A percentile compares a stretch with the other conserved stretches of the same genome.
Conservation (phyloP, 2,888 invertebrate species). For the Agrochola circellaris region DNA sequence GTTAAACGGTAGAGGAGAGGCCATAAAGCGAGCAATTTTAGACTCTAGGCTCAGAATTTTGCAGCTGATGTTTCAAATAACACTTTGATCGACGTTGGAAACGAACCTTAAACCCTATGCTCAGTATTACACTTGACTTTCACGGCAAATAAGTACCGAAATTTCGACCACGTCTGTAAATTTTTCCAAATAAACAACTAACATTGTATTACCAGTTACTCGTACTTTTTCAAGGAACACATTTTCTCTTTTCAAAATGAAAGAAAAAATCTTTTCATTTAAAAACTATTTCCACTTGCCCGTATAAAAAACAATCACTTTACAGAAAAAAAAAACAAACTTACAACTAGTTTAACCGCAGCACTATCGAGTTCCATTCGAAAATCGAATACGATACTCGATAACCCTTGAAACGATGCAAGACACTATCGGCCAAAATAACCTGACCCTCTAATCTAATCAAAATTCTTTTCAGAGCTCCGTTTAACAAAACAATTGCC, state of each 20-base stretch:
- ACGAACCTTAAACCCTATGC: neutral
- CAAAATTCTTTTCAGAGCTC: conserved; percentile 38
- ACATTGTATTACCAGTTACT: neutral
- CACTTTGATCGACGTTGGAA: neutral
- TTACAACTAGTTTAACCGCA: conserved; percentile 62
- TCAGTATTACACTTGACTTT: neutral
- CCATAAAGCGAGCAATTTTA: neutral
- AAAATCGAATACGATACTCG: conserved; percentile 70
- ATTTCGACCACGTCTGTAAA: neutral
- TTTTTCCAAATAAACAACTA: neutral
- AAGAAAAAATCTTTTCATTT: conserved; percentile 16
- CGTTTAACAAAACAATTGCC: conserved; percentile 42
- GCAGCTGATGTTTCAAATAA: no score
- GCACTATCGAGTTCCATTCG: conserved; percentile 63
- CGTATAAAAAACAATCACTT: conserved; percentile 44
- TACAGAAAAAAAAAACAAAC: conserved; percentile 28
- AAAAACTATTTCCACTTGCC: conserved; percentile 23
- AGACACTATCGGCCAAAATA: conserved; percentile 65
- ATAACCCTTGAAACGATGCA: conserved; percentile 71
- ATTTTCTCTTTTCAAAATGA: neutral
- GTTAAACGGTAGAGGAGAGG: no score
- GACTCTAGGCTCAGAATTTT: no score
- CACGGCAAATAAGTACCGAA: no score
- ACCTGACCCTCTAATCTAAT: conserved; percentile 57
- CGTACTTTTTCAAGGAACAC: neutral